phyloP scores from a whole-genome alignment of 2,113 vertebrate species.

The Sardina pilchardus region DNA sequence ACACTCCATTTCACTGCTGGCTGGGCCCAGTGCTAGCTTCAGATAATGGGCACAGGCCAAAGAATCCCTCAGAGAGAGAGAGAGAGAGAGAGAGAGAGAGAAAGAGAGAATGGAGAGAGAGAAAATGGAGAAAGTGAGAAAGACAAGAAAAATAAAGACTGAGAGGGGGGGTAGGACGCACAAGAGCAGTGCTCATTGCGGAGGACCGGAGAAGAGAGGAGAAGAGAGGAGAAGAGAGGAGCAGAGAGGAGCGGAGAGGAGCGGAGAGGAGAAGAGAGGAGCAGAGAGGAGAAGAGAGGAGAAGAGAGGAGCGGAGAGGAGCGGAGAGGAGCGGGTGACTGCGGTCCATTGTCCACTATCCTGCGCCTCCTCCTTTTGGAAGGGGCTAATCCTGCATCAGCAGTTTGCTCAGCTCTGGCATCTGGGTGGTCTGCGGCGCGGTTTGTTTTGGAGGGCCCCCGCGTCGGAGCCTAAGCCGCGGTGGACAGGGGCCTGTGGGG shows the following conservation, averaged over 20 bases:
- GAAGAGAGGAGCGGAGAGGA: no score
- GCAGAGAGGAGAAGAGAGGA: background rate
- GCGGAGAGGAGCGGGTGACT: background rate
- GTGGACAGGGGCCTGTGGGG: background rate
- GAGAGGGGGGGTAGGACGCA: background rate
- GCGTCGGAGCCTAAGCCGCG: background rate
- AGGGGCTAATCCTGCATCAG: background rate
- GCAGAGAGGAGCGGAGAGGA: no score
- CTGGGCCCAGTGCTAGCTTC: constrained; percentile 7
- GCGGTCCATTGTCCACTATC: background rate
- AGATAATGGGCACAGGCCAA: constrained; percentile 13
- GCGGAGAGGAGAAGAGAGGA: no score
- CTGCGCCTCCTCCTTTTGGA: background rate
- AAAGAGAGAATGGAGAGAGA: background rate
- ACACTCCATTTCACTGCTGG: constrained; percentile 30
- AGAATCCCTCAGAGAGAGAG: constrained; percentile 13
- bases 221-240: no score
- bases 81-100: background rate
- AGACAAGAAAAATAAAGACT: background rate
- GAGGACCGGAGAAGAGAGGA: background rate
- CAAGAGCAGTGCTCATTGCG: no score
- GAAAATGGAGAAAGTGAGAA: background rate
- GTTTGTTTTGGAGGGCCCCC: background rate
- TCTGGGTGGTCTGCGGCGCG: background rate
- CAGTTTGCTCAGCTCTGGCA: background rate